Base-by-base conservation (phyloP, 2,888 invertebrate species). In the Chalcis sispes region DNA sequence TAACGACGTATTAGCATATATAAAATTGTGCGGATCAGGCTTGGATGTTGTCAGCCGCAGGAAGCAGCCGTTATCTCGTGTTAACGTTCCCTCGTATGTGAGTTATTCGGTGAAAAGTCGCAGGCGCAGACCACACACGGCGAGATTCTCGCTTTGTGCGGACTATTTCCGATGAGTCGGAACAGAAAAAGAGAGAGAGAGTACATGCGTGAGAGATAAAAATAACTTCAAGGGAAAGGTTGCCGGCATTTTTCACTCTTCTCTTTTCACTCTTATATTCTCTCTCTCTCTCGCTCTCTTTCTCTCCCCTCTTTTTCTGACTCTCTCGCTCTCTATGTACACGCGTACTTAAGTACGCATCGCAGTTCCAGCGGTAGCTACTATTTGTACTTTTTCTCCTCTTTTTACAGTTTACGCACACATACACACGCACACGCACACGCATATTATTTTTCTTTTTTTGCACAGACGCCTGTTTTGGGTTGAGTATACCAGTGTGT, bases 21-120 rank as follows among this genome's bases (percentile, higher is more conserved):
- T n/a, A 32, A 40, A 36, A 29, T 36, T 10, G 48, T 29, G 65
- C 25, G n/a, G n/a, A n/a, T n/a, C 27, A 20, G 13, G 1, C 2
- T 4, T n/a, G n/a, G 29, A 8, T 54, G 42, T 56, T 56, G 67
- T 67, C 67, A 56, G 56, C 40, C 7, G 25, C 67, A 56, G 67
- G 54, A 13, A 52, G 23, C 36, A 52, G 36, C 52, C 15, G n/a
- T 27, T 27, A 5, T 8, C 1, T 3, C 13, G 13, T 15, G 7
- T 3, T 29, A 36, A 7, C n/a, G 36, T 36, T 36, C 10, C n/a
- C 36, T 46, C 46, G 46, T 15, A 15, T 2, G n/a, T 15, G 46
- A 7, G 10, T 36, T 7, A 36, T 7, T 10, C 36, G 4, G 5
- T 36, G 10, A 36, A 36, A 4, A 4, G 10, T 36, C 10, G 10